phyloP scores from a whole-genome alignment of 2,888 invertebrate species.

The Allophyes oxyacanthae region DNA sequence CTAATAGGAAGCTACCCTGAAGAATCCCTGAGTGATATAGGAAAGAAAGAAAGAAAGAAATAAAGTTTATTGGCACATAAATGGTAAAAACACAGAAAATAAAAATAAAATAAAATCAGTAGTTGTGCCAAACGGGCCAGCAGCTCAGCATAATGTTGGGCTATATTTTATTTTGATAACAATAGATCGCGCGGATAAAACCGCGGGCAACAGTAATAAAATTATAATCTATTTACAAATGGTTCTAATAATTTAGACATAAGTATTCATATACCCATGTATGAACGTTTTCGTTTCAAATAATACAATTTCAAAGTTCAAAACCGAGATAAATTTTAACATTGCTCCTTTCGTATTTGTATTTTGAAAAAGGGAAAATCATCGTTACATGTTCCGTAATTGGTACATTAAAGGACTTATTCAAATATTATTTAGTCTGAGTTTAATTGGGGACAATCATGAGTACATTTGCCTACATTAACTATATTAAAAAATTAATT shows the following conservation, averaged over 20 bases:
- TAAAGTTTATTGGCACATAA: too few relatives aligned
- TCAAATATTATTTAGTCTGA: constrained; percentile 33
- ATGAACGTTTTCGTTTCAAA: constrained; percentile 29
- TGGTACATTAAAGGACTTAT: constrained; percentile 44
- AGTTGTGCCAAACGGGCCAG: too few relatives aligned
- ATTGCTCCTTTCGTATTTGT: constrained; percentile 29
- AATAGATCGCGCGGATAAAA: too few relatives aligned
- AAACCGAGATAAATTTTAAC: constrained; percentile 28
- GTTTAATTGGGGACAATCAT: constrained; percentile 30
- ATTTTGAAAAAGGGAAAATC: constrained; percentile 40
- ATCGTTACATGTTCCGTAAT: constrained; percentile 36
- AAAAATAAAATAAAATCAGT: too few relatives aligned
- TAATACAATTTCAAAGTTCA: constrained; percentile 31
- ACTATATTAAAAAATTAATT: constrained; percentile 36
- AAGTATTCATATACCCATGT: constrained; percentile 3
- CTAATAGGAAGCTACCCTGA: too few relatives aligned
- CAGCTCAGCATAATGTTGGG: too few relatives aligned
- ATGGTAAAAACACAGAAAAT: too few relatives aligned
- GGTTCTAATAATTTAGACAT: not conserved
- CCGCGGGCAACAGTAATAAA: too few relatives aligned
- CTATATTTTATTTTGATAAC: too few relatives aligned
- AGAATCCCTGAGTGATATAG: too few relatives aligned
- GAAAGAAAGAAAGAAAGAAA: too few relatives aligned
- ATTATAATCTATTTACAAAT: constrained; percentile 2
- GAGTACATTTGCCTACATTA: constrained; percentile 46